A percentile compares a stretch with the other conserved stretches of the same genome.
phyloP scores from a whole-genome alignment of 2,888 invertebrate genomes.

The Pristionchus japonicus region DNA sequence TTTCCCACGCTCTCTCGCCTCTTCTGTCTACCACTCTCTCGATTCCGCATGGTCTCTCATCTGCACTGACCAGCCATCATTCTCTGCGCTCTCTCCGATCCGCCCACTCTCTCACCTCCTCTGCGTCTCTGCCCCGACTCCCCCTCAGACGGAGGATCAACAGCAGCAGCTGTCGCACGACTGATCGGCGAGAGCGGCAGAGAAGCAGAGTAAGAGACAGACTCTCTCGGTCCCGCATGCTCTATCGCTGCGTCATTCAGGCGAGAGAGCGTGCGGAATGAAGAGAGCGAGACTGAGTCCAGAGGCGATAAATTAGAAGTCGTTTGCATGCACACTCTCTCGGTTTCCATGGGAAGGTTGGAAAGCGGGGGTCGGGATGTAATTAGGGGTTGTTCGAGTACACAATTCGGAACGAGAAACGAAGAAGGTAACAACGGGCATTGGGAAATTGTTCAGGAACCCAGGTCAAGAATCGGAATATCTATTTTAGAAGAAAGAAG shows the following conservation, averaged over 20 bases:
- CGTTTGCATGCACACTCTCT: slow-evolving; percentile 8
- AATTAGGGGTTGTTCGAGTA: background rate
- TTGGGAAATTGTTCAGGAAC: background rate
- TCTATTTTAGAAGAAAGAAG: background rate
- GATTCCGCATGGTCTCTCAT: background rate
- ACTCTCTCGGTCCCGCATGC: background rate
- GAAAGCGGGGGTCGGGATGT: background rate
- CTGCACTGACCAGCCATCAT: background rate
- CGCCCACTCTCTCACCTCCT: background rate
- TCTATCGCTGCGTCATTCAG: background rate
- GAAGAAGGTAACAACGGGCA: background rate
- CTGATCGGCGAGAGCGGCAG: slow-evolving; percentile 23
- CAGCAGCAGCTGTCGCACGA: slow-evolving; percentile 31
- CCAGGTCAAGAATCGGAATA: background rate
- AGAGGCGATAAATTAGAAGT: slow-evolving; percentile 20
- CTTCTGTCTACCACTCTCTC: background rate
- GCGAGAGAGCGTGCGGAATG: background rate
- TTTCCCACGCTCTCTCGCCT: slow-evolving; percentile 4
- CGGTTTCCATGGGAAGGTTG: background rate
- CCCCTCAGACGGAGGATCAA: slow-evolving; percentile 7
- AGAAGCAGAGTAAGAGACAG: background rate
- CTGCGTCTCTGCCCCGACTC: slow-evolving; percentile 22
- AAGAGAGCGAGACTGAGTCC: background rate
- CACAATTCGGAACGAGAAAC: background rate
- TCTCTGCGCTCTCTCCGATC: background rate